Evolutionary conservation across 2,888 invertebrate species (phyloP).

Genomic region (Ophraella communa): DNA sequence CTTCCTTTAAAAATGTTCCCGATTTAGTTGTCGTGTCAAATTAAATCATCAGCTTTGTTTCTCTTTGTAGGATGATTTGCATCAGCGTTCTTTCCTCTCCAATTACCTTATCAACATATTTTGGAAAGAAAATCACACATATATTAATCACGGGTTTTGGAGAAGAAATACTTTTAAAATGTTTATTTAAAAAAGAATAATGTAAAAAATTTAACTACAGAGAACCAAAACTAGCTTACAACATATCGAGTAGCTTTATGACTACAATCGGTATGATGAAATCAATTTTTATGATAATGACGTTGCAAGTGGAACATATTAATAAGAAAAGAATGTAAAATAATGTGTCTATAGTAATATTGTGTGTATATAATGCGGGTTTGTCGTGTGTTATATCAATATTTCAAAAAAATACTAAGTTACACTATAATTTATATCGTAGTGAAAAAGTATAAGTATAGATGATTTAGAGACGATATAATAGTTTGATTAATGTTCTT

Average conservation of each 20-base stretch:
- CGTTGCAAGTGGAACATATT: background rate
- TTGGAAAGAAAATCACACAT: too few species aligned
- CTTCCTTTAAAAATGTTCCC: too few species aligned
- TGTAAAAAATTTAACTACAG: too few species aligned
- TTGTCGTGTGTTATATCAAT: slow-evolving; percentile 3
- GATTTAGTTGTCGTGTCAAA: too few species aligned
- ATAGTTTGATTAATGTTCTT: background rate
- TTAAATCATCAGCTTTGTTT: too few species aligned
- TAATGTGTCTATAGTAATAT: background rate
- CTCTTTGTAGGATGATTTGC: too few species aligned
- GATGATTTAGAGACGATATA: background rate
- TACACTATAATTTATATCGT: background rate
- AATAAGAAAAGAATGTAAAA: background rate
- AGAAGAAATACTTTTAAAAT: too few species aligned
- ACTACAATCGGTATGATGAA: background rate
- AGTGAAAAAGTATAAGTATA: background rate
- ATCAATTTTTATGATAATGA: background rate
- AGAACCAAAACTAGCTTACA: too few species aligned
- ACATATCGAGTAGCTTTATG: background rate
- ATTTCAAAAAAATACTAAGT: background rate
- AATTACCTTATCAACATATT: too few species aligned
- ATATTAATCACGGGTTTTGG: too few species aligned
- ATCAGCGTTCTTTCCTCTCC: too few species aligned
- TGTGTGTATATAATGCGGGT: slow-evolving; percentile 1
- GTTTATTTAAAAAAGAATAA: too few species aligned